Conservation (phyloP, 2,797 vertebrate genomes). For the Melopsittacus undulatus region DNA sequence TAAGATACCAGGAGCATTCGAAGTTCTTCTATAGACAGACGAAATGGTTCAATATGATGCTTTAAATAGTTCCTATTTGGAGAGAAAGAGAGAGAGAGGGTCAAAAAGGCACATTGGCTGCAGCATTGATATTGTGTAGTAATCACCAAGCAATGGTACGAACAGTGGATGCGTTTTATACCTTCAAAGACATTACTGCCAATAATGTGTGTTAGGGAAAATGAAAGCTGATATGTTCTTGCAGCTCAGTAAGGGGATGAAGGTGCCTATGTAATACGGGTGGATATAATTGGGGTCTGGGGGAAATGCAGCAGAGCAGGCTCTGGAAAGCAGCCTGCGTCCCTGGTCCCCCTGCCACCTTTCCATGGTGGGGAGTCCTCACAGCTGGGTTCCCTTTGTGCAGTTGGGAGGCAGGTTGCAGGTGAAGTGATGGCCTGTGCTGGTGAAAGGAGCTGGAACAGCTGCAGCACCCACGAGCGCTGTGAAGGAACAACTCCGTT, state of each 20-base stretch:
- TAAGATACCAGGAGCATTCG: not conserved
- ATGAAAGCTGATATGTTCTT: not conserved
- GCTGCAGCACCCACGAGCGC: not conserved
- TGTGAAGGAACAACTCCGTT: conserved; percentile 41
- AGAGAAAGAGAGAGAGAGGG: not conserved
- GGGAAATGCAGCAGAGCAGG: not conserved
- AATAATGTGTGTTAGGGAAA: not conserved
- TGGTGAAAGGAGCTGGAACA: not conserved
- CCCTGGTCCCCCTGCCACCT: not conserved
- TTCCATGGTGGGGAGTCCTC: not conserved
- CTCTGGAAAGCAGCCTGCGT: not conserved
- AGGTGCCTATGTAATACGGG: not conserved
- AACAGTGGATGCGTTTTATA: not conserved
- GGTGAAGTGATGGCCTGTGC: not conserved
- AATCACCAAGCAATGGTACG: not conserved
- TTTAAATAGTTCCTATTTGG: conserved; percentile 15
- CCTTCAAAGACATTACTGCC: not conserved
- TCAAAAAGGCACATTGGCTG: not conserved
- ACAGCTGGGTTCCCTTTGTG: not conserved
- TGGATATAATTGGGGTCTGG: not conserved
- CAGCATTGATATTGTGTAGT: not conserved
- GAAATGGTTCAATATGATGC: not conserved
- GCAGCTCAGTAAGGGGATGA: not conserved
- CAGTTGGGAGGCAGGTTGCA: not conserved
- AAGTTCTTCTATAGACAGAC: not conserved